phyloP scores from a whole-genome alignment of 2,888 invertebrate genomes.

The Allolobophora icterica region DNA sequence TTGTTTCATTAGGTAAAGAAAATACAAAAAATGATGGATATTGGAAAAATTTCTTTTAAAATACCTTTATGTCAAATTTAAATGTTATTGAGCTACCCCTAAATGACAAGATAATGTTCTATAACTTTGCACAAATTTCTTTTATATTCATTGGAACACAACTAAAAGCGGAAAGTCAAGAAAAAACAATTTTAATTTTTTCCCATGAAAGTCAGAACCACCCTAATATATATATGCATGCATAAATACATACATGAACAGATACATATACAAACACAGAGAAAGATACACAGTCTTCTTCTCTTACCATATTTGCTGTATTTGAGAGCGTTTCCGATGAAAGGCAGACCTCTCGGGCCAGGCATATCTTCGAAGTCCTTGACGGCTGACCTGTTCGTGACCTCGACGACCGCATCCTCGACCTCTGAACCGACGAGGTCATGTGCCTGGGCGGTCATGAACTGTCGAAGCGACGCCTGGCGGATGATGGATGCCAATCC shows the following conservation, averaged over 20 bases:
- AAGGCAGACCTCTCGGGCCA: constrained; percentile 43
- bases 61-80: no score
- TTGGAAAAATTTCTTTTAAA: no score
- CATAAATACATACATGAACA: not conserved
- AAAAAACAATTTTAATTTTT: no score
- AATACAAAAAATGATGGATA: no score
- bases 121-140: no score
- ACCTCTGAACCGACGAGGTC: not conserved
- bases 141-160: no score
- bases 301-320: constrained; percentile 43
- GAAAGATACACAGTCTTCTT: not conserved
- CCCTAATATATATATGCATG: no score
- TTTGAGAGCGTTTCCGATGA: constrained; percentile 42
- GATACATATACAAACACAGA: not conserved
- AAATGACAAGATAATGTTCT: no score
- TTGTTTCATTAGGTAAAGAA: no score
- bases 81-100: no score
- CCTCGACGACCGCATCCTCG: not conserved
- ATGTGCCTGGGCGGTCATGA: not conserved
- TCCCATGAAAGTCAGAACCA: no score
- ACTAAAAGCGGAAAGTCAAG: no score
- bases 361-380: constrained; percentile 41
- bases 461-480: not conserved
- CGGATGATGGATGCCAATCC: not conserved
- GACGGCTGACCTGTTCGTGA: not conserved